A percentile compares a stretch with the other conserved stretches of the same genome.
These are phyloP conservation scores for Podilymbus podiceps DNA, from an alignment of 2,113 vertebrate genomes.

Conservation along the genomic window DNA sequence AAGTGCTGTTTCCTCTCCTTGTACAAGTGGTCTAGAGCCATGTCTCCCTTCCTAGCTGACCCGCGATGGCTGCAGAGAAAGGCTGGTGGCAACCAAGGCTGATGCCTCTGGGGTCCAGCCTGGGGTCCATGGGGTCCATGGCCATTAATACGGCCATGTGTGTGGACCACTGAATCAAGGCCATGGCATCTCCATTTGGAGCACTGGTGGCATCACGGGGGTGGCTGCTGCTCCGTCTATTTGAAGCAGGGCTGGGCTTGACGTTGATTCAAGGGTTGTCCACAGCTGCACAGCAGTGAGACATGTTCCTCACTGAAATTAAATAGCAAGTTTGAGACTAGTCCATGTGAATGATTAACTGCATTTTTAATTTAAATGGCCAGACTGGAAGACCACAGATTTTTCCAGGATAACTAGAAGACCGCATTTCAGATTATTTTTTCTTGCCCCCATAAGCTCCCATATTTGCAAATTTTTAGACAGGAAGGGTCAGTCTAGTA, in stretches of 20 bases:
- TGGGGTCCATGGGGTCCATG: too few relatives aligned
- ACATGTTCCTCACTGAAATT: not conserved
- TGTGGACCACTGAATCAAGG: not conserved
- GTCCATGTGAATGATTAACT: not conserved
- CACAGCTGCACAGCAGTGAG: not conserved
- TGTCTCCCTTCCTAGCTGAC: not conserved
- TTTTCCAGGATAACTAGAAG: not conserved
- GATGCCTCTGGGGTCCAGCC: not conserved
- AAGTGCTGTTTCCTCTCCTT: rapidly evolving
- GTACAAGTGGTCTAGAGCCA: not conserved
- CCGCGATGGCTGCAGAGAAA: not conserved
- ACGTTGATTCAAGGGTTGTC: not conserved
- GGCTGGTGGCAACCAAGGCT: not conserved
- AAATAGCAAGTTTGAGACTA: not conserved
- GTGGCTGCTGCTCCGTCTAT: not conserved
- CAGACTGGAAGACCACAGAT: not conserved
- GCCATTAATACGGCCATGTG: rapidly evolving
- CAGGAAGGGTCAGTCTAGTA: rapidly evolving
- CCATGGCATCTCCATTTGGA: not conserved
- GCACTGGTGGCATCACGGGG: rapidly evolving
- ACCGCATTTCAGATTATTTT: not conserved
- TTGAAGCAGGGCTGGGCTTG: not conserved
- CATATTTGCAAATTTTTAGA: not conserved
- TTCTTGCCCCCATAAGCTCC: not conserved
- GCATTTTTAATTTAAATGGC: not conserved